phyloP scores from a whole-genome alignment of 1,140 invertebrate species.

The Harlomillsia oculata region DNA sequence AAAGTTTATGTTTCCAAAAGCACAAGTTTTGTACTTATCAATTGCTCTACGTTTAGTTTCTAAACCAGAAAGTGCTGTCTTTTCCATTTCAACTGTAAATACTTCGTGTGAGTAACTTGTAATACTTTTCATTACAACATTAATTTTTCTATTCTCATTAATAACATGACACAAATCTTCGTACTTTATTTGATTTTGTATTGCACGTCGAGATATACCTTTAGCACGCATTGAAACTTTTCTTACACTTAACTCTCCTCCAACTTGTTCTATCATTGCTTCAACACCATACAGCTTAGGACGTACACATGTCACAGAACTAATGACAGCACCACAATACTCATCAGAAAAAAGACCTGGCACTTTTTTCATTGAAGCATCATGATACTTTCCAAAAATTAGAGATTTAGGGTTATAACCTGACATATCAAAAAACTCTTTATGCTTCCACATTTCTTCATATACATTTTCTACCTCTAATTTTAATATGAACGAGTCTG shows the following conservation, averaged over 20 bases:
- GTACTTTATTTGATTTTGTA: not conserved
- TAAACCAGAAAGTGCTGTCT: not conserved
- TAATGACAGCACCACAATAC: not conserved
- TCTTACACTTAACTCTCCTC: not conserved
- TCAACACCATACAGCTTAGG: slow-evolving; percentile 1
- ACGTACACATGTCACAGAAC: not conserved
- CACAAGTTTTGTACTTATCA: too few species aligned
- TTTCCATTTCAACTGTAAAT: not conserved
- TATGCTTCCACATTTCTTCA: not conserved
- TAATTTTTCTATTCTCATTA: not conserved
- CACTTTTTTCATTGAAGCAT: not conserved
- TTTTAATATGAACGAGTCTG: slow-evolving; percentile 1
- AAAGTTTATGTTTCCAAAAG: too few species aligned
- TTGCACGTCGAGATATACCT: not conserved
- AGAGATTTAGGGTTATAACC: not conserved
- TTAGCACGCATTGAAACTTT: not conserved
- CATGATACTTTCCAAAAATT: not conserved
- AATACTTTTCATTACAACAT: not conserved
- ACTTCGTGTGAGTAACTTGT: not conserved
- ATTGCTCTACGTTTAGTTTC: slow-evolving; percentile 1
- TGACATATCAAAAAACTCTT: slow-evolving; percentile 7
- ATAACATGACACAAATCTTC: not conserved
- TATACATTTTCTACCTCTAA: slow-evolving; percentile 8
- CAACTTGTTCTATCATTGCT: not conserved
- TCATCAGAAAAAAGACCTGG: not conserved